phyloP scores from a whole-genome alignment of 2,888 invertebrate species.

The Pristionchus exspectatus region DNA sequence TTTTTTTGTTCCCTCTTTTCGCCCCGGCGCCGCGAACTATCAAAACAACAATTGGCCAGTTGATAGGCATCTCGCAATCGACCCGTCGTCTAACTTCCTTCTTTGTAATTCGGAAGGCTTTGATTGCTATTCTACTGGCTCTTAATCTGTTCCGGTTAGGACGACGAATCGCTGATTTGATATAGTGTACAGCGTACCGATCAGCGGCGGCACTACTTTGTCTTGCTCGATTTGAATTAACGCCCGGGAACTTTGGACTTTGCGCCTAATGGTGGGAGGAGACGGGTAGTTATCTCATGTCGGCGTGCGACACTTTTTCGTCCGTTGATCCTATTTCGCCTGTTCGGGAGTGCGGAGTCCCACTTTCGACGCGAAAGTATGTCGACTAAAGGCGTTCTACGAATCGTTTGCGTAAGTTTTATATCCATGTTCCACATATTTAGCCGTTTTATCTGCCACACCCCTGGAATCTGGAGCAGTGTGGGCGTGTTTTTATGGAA shows the following conservation, averaged over 20 bases:
- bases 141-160: slow-evolving; percentile 25
- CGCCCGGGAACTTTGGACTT: slow-evolving; percentile 42
- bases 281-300: slow-evolving; percentile 25
- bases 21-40: neutral
- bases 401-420: slow-evolving; percentile 32
- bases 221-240: neutral
- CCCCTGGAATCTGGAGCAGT: neutral
- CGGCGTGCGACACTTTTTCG: slow-evolving; percentile 30
- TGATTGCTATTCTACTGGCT: neutral
- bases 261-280: neutral
- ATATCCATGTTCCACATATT: neutral
- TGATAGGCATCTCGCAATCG: slow-evolving; percentile 23
- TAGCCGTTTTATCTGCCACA: neutral
- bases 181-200: neutral
- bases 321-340: neutral
- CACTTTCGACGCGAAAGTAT: slow-evolving; percentile 45
- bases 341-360: neutral
- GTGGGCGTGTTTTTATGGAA: neutral
- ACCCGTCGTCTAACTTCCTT: neutral
- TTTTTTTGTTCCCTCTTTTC: slow-evolving; percentile 3
- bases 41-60: slow-evolving; percentile 11
- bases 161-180: neutral
- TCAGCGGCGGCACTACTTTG: neutral
- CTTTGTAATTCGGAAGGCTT: neutral
- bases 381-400: slow-evolving; percentile 46